Evolutionary conservation across 2,888 invertebrate genomes (phyloP).

Genomic region (Conomelus anceps): DNA sequence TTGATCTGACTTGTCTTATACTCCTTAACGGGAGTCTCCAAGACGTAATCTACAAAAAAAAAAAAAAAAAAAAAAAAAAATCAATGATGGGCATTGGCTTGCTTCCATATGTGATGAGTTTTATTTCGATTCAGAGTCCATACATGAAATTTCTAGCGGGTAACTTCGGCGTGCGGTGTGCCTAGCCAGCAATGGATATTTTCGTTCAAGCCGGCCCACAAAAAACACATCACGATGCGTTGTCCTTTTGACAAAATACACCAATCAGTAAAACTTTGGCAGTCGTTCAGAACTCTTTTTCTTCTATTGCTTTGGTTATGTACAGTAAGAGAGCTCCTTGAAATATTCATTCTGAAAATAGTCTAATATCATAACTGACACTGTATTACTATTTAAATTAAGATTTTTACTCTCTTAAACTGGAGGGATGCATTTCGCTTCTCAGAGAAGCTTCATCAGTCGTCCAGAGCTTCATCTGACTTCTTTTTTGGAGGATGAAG

Average conservation of each 20-base stretch:
- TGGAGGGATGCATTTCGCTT: too few relatives aligned
- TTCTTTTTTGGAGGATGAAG: too few relatives aligned
- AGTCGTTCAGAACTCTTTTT: background rate
- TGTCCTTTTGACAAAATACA: background rate
- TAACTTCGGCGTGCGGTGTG: too few relatives aligned
- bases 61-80: too few relatives aligned
- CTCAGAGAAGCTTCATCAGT: too few relatives aligned
- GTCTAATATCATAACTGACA: too few relatives aligned
- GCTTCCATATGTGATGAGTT: background rate
- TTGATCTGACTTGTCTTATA: too few relatives aligned
- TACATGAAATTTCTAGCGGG: background rate
- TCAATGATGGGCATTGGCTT: background rate
- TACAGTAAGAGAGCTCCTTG: background rate
- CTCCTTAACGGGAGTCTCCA: too few relatives aligned
- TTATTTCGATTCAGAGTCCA: background rate
- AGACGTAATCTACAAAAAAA: too few relatives aligned
- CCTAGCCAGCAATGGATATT: background rate
- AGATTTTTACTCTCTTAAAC: too few relatives aligned
- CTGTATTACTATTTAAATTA: too few relatives aligned
- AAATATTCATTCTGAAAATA: background rate
- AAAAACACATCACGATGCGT: background rate
- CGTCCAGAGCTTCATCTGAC: too few relatives aligned
- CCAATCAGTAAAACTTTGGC: background rate
- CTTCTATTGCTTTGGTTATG: background rate
- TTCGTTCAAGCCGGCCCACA: background rate